A percentile compares a stretch with the other conserved stretches of the same genome.
Evolutionary conservation across 1,140 invertebrate species (phyloP).

Genomic region (Drosophila nasuta): DNA sequence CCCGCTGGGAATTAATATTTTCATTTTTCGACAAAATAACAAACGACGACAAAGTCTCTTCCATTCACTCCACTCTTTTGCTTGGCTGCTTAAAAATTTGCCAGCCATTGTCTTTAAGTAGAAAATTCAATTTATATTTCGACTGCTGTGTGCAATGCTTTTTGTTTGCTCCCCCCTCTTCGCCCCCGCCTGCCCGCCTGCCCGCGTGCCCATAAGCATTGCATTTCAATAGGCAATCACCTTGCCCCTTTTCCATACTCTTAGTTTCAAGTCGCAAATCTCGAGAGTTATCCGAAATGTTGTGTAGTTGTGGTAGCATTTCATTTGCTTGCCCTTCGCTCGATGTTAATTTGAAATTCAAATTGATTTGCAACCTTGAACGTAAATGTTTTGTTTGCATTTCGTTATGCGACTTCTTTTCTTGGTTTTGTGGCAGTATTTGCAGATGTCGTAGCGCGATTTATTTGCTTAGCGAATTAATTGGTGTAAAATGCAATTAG

Average conservation of each 20-base stretch:
- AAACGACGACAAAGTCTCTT: conserved; percentile 54
- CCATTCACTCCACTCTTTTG: not conserved
- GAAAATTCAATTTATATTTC: conserved; percentile 72
- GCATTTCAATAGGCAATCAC: conserved; percentile 48
- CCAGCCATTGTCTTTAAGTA: conserved; percentile 74
- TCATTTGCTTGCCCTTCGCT: not conserved
- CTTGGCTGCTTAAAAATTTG: conserved; percentile 50
- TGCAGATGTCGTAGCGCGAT: conserved; percentile 18
- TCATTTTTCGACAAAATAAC: conserved; percentile 70
- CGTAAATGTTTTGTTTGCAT: conserved; percentile 57
- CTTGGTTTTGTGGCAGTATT: conserved; percentile 21
- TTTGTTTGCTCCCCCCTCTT: conserved; percentile 39
- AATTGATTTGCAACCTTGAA: conserved; percentile 61
- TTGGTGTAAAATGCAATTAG: conserved; percentile 76
- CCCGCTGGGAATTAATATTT: conserved; percentile 72
- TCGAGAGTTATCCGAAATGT: conserved; percentile 36
- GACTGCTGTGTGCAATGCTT: conserved; percentile 48
- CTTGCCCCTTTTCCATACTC: not conserved
- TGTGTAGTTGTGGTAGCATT: conserved; percentile 16
- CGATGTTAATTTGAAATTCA: conserved; percentile 72
- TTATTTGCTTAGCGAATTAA: conserved; percentile 61
- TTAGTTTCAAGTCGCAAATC: conserved; percentile 46
- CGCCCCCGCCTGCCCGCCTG: too few relatives aligned
- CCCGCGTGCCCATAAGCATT: conserved; percentile 43
- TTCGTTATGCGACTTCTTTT: conserved; percentile 48